Evolutionary conservation across 2,888 invertebrate species (phyloP), one percentile per base, ranked within the genome.

Genomic region (Eremobia ochroleuca): DNA sequence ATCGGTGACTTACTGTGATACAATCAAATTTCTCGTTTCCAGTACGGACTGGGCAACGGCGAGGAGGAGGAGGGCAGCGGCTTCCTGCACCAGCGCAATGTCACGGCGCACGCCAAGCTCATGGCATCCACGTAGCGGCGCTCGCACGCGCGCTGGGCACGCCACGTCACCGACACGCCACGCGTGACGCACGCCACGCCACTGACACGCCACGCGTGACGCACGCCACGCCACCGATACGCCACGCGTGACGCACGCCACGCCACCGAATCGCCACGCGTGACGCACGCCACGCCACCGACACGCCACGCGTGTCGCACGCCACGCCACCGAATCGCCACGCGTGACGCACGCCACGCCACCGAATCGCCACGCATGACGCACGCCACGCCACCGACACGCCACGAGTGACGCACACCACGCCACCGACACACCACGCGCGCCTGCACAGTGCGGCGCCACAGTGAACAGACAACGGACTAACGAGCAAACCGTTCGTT

Each of bases 61-160:
- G 96, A 96, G 76, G 96, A 96, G 71, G 96, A 97, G 66, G 98
- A 98, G 85, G 97, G 98, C 86, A 97, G 97, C 82, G 98, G 98
- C 46, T 98, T 98, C 94, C 98, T 98, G 92, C 98, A 98, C 95
- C 98, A 98, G 93, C 98, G 98, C 92, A 98, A 98, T 96, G 98
- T 98, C 85, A 98, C 98, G 61, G 98, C 98, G 82, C 98, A 98
- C 79, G 98, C 98, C 76, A 98, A 98, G 93, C 97, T 98, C 83
- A 98, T 98, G 97, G 98, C 98, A 21, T 98, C 98, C 76, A 98
- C 98, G 94, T 98, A 98, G 97, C 96, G 98, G 96, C 95, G 84
- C 68, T 72, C 61, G 71, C 58, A 25, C 71, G 62, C 82, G 52
- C 62, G 18, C 77, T 34, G 75, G 52, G 43, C 61, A 46, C 55